These are phyloP conservation scores for Polypedilum vanderplanki DNA, from an alignment of 1,140 invertebrate genomes.

Conservation along the genomic window DNA sequence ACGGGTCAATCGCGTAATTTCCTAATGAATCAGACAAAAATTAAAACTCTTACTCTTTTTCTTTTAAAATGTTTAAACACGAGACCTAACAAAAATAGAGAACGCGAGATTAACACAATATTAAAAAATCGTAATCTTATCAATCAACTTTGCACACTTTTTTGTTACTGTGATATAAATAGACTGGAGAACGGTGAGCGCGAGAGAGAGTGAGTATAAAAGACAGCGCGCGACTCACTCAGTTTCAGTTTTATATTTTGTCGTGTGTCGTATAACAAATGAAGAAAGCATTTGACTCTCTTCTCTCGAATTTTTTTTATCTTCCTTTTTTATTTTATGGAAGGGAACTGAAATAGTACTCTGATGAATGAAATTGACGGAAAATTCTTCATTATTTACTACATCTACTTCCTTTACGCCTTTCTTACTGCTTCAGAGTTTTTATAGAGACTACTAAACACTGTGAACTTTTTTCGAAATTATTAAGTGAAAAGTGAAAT, in stretches of 20 bases:
- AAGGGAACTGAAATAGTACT: background rate
- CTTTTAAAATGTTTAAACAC: no score
- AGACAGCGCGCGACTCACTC: background rate
- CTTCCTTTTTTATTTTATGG: background rate
- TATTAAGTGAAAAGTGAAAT: background rate
- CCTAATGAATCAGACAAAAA: no score
- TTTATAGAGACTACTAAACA: background rate
- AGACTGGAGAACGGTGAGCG: background rate
- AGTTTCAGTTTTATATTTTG: background rate
- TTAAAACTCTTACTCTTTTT: no score
- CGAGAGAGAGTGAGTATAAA: background rate
- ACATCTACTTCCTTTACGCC: background rate
- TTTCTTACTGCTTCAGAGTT: conserved; percentile 1
- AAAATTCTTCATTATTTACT: background rate
- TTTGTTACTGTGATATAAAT: background rate
- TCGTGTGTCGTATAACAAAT: background rate
- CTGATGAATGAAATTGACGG: background rate
- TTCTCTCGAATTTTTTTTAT: background rate
- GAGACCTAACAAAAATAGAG: no score
- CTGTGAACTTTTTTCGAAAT: background rate
- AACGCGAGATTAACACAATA: no score
- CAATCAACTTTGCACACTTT: background rate
- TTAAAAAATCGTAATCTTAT: no score
- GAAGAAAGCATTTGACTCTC: no score
- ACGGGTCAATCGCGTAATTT: no score